Percentiles rank a stretch among this genome's conserved stretches.
These are phyloP conservation scores for Drosophila simulans DNA, from an alignment of 1,140 invertebrate genomes.

Conservation along the genomic window DNA sequence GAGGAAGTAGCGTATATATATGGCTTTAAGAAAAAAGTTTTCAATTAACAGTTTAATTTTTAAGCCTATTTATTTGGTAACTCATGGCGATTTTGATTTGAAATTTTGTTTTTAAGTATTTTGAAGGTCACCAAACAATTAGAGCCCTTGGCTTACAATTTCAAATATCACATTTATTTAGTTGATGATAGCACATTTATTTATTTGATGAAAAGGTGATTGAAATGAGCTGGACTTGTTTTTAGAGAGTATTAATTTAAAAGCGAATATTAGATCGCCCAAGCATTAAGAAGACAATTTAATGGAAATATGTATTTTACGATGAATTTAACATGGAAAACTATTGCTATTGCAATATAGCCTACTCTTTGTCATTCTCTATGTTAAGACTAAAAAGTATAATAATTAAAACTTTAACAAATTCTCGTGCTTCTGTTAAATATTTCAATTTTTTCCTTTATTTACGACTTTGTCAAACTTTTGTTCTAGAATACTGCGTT, in stretches of 20 bases:
- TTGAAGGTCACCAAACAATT: neutral
- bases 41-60: neutral
- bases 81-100: neutral
- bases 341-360: neutral
- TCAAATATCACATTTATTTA: neutral
- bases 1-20: slow-evolving; percentile 19
- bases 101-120: neutral
- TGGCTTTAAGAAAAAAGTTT: slow-evolving; percentile 15
- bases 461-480: too few species aligned
- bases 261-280: neutral
- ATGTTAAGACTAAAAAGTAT: too few species aligned
- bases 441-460: too few species aligned
- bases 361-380: too few species aligned
- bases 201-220: neutral
- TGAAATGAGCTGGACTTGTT: neutral
- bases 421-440: too few species aligned
- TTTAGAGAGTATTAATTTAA: neutral
- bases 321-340: neutral
- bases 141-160: neutral
- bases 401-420: too few species aligned
- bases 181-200: neutral
- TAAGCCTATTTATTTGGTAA: slow-evolving; percentile 5
- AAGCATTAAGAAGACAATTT: too few species aligned
- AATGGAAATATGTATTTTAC: neutral
- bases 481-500: too few species aligned